phyloP scores from a whole-genome alignment of 2,113 vertebrate species.

The Ia io region DNA sequence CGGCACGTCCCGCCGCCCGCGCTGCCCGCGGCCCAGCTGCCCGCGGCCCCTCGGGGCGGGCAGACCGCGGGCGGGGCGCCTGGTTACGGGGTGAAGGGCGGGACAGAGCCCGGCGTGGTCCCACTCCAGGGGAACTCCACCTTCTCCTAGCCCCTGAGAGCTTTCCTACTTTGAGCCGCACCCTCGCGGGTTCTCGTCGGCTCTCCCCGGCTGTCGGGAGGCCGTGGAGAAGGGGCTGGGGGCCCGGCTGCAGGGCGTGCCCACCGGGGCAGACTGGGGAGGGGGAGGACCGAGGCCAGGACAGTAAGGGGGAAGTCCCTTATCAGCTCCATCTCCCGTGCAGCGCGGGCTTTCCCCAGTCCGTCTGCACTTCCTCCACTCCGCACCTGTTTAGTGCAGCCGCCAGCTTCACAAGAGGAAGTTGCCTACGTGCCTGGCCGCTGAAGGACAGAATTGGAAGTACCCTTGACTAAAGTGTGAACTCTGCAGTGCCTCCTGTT shows the following conservation, averaged over 20 bases:
- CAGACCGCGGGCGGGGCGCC: not conserved
- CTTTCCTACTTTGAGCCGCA: not conserved
- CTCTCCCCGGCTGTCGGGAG: not conserved
- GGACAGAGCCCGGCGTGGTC: not conserved
- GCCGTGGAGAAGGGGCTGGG: not conserved
- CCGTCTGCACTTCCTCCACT: conserved; percentile 69
- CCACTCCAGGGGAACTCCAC: not conserved
- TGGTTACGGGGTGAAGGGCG: no score
- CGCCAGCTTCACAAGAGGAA: conserved; percentile 77
- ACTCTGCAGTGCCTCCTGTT: conserved; percentile 45
- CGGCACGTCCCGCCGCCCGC: conserved; percentile 67
- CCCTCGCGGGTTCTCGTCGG: fast-evolving
- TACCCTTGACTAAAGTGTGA: conserved; percentile 69
- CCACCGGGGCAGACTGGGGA: not conserved
- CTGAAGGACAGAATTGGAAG: conserved; percentile 79
- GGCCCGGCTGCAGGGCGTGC: not conserved
- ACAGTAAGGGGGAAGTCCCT: not conserved
- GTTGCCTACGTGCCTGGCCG: conserved; percentile 78
- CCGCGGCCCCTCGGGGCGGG: conserved; percentile 60
- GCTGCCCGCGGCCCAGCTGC: conserved; percentile 67
- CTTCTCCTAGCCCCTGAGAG: not conserved
- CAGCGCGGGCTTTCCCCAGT: not conserved
- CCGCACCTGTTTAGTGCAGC: conserved; percentile 81
- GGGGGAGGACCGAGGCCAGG: not conserved
- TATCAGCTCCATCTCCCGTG: not conserved